Evolutionary conservation across 2,113 vertebrate species (phyloP).

Genomic region (Catharus minimus): DNA sequence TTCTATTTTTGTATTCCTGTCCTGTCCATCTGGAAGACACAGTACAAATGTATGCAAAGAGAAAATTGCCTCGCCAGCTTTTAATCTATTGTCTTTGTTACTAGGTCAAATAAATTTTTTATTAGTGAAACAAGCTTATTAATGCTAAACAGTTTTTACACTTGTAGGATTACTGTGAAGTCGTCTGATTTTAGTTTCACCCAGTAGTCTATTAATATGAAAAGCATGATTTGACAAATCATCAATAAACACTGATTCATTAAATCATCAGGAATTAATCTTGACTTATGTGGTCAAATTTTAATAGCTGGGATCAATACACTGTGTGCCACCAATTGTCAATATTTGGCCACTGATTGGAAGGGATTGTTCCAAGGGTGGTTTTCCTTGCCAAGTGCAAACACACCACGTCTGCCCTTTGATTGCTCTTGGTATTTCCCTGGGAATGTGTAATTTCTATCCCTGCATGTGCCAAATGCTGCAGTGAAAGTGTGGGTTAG

Average conservation of each 20-base stretch:
- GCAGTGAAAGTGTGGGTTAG: neutral
- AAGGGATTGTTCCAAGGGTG: neutral
- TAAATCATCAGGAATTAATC: neutral
- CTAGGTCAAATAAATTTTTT: neutral
- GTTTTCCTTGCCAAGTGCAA: neutral
- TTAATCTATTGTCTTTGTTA: neutral
- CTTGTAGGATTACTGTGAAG: neutral
- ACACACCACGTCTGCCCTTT: neutral
- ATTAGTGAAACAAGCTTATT: slow-evolving; percentile 12
- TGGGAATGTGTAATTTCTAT: neutral
- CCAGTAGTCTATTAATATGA: neutral
- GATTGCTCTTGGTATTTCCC: neutral
- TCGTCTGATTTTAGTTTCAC: neutral
- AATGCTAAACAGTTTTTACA: neutral
- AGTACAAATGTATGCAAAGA: neutral
- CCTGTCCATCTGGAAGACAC: neutral
- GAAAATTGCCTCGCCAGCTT: slow-evolving; percentile 1
- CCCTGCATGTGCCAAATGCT: neutral
- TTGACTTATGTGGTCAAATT: neutral
- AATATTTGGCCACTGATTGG: neutral
- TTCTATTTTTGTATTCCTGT: neutral
- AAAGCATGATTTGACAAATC: neutral
- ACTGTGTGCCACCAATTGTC: neutral
- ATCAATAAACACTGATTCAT: neutral
- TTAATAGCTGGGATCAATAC: neutral